A percentile compares a stretch with the other conserved stretches of the same genome.
Evolutionary conservation across 1,140 invertebrate genomes (phyloP).

Genomic region (Drosophila setifemur): DNA sequence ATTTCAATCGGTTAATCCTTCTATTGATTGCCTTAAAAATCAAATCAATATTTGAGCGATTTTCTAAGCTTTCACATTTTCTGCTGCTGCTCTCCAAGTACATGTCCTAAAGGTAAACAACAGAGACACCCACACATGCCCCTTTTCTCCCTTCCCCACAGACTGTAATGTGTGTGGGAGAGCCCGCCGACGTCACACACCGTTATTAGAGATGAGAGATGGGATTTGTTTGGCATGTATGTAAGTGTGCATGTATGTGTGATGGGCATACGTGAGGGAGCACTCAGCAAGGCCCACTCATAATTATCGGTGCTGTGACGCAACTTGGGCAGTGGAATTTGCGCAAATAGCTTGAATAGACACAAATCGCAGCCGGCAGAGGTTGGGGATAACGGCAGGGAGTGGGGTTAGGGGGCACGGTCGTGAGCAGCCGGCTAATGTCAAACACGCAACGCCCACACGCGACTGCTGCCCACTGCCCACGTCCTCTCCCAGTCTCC

Average conservation of each 20-base stretch:
- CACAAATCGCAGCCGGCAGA: conserved; percentile 28
- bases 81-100: neutral
- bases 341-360: conserved; percentile 68
- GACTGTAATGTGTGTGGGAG: neutral
- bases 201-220: neutral
- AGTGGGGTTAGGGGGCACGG: neutral
- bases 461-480: conserved; percentile 3
- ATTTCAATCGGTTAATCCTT: neutral
- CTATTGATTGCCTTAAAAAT: neutral
- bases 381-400: neutral
- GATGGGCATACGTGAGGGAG: conserved; percentile 14
- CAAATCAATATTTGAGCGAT: neutral
- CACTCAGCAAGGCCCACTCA: conserved; percentile 41
- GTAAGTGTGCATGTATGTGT: conserved; percentile 2
- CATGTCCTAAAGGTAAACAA: conserved; percentile 5
- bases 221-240: neutral
- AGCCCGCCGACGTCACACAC: conserved; percentile 18
- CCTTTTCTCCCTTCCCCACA: neutral
- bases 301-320: conserved; percentile 70
- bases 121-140: conserved; percentile 9
- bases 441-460: conserved; percentile 24
- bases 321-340: conserved; percentile 68
- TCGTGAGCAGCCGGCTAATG: conserved; percentile 42
- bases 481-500: neutral
- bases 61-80: neutral